Evolutionary conservation across 2,888 invertebrate genomes (phyloP), one percentile per base, ranked within the genome.

Genomic region (Napeogenes sylphis): DNA sequence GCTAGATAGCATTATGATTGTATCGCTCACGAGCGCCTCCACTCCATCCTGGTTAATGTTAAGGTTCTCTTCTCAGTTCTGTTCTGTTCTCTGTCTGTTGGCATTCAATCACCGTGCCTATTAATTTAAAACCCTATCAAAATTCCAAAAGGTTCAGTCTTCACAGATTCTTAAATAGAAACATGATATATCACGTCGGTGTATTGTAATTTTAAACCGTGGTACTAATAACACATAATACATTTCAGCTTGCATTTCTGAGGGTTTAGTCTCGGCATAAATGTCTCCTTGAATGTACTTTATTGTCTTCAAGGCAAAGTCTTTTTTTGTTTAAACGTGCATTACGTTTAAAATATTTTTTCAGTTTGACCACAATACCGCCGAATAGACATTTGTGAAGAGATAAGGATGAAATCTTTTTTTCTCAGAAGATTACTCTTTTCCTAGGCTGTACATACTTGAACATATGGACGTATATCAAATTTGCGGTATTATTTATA

Each of bases 401-500:
- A 21, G 21, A 59, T 62, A 60, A n/a, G 72, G 71, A 70, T 70
- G 71, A 71, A 71, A 73, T 21, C 76, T 76, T 72, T 73, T n/a
- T 63, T 73, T 75, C 70, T 42, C 46, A 45, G 4, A 38, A 14
- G 6, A 45, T 21, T 57, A 13, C 32, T 30, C 58, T 45, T 57
- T 42, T 42, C 42, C 42, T 61, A 54, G 57, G 51, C n/a, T 47
- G 8, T 33, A 75, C 77, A 78, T 70, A 70, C 71, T n/a, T 47
- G 5, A 21, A 75, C 77, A 78, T 70, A 70, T 71, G 73, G 71
- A 73, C 73, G 67, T 70, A 73, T 75, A 75, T 78, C 71, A 76
- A 74, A 79, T 80, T 80, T 78, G 77, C 79, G 78, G 80, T 82
- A 84, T 84, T 84, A 87, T 85, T 85, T 84, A 84, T 85, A 83